Conservation (phyloP, 2,888 invertebrate species). For the Encarsia formosa region DNA sequence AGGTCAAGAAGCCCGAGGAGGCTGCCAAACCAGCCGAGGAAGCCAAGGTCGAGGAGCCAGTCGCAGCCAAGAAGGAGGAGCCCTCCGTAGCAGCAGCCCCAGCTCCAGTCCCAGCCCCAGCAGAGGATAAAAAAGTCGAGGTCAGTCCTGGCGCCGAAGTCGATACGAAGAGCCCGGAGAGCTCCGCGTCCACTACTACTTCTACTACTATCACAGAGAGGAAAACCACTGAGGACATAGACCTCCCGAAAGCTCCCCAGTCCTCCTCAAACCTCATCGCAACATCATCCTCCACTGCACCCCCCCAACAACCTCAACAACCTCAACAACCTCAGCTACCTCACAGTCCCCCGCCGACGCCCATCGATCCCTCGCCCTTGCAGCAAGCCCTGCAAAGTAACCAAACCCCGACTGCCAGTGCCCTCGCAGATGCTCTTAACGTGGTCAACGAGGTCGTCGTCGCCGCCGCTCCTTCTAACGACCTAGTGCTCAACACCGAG, state of each 20-base stretch:
- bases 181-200: slow-evolving; percentile 11
- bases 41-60: slow-evolving; percentile 21
- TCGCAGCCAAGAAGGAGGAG: slow-evolving; percentile 40
- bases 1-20: slow-evolving; percentile 8
- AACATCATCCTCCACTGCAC: not conserved
- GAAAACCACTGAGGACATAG: slow-evolving; percentile 48
- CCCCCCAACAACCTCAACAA: not conserved
- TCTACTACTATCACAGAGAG: slow-evolving; percentile 49
- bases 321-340: slow-evolving; percentile 31
- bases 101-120: slow-evolving; percentile 45
- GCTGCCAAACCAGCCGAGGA: slow-evolving; percentile 30
- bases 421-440: slow-evolving; percentile 44
- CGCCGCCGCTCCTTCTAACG: not conserved
- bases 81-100: slow-evolving; percentile 42
- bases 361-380: slow-evolving; percentile 48
- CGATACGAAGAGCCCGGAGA: slow-evolving; percentile 16
- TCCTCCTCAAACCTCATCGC: slow-evolving; percentile 5
- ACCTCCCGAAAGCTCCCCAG: slow-evolving; percentile 6
- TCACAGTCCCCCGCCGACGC: slow-evolving; percentile 49
- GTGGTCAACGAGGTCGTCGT: too few species aligned
- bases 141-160: slow-evolving; percentile 47
- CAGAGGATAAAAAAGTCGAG: slow-evolving; percentile 47
- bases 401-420: slow-evolving; percentile 44
- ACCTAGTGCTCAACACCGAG: not conserved
- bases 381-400: slow-evolving; percentile 46